Evolutionary conservation across 53 echinoderm and acorn worm genomes (phyloP).

Genomic region (Holothuria leucospilota): DNA sequence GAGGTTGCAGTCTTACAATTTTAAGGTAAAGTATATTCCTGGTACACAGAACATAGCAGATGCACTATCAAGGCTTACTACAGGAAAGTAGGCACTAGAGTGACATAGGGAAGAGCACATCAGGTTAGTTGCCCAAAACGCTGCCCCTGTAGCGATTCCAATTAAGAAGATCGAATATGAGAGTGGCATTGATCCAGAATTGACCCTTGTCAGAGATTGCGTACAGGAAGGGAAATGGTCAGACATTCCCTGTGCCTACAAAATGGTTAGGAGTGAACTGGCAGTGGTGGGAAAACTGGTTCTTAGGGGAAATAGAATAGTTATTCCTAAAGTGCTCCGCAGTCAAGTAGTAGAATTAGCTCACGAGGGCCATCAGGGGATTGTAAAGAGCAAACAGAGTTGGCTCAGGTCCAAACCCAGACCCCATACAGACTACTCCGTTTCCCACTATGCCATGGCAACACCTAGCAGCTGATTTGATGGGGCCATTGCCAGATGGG

Average conservation of each 20-base stretch:
- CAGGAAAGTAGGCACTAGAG: background rate
- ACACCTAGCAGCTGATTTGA: background rate
- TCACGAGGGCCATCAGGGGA: slow-evolving; percentile 69
- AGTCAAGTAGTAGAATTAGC: slow-evolving; percentile 52
- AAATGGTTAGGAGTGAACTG: slow-evolving; percentile 36
- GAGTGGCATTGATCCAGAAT: background rate
- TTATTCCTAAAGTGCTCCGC: slow-evolving; percentile 66
- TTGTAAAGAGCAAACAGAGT: slow-evolving; percentile 64
- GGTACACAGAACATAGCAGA: slow-evolving; percentile 41
- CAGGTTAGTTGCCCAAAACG: slow-evolving; percentile 34
- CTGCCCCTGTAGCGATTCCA: slow-evolving; percentile 13
- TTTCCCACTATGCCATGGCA: background rate
- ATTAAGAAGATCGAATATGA: slow-evolving; percentile 10
- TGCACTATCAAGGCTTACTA: slow-evolving; percentile 24
- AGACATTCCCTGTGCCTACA: background rate
- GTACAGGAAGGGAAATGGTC: background rate
- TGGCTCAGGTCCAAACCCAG: slow-evolving; percentile 64
- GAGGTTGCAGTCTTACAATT: slow-evolving; percentile 27
- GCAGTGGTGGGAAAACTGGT: slow-evolving; percentile 30
- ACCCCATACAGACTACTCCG: background rate
- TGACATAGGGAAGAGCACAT: slow-evolving; percentile 27
- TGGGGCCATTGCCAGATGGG: background rate
- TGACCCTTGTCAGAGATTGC: slow-evolving; percentile 1
- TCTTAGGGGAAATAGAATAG: slow-evolving; percentile 50
- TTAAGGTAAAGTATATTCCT: slow-evolving; percentile 26